Conservation (phyloP, 2,113 vertebrate genomes). For the Chionomys nivalis region DNA sequence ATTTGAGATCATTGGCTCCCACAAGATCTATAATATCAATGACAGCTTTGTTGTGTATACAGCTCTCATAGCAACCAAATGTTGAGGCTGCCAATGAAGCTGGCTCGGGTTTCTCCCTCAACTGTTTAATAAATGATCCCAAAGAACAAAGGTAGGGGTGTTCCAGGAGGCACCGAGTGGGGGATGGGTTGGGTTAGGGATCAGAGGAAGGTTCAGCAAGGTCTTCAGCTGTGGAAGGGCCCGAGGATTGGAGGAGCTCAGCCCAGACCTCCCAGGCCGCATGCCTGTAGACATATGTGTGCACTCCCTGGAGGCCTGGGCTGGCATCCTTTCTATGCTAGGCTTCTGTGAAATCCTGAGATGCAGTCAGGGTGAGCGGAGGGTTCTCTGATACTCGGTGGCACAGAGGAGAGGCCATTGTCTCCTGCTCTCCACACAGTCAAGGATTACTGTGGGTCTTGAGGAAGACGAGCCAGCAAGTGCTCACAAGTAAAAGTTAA, state of each 20-base stretch:
- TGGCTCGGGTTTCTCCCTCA: not conserved
- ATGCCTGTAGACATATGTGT: no score
- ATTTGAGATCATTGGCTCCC: constrained; percentile 26
- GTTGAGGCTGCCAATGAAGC: constrained; percentile 29
- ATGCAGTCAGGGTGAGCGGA: accelerated
- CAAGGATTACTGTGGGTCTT: not conserved
- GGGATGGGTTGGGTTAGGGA: not conserved
- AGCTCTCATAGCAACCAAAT: constrained; percentile 67
- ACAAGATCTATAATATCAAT: not conserved
- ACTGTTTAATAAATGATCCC: not conserved
- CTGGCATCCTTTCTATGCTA: accelerated
- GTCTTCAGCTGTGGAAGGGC: not conserved
- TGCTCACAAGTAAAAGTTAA: not conserved
- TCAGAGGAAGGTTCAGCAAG: not conserved
- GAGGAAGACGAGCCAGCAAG: not conserved
- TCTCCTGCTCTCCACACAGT: not conserved
- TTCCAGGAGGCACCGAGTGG: not conserved
- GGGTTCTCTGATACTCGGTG: not conserved
- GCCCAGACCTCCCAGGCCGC: not conserved
- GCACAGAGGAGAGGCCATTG: not conserved
- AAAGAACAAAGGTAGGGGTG: constrained; percentile 41
- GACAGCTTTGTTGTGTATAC: constrained; percentile 78
- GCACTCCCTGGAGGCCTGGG: not conserved
- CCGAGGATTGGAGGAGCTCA: accelerated
- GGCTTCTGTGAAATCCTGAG: not conserved